phyloP scores from a whole-genome alignment of 2,113 vertebrate species.

The Alligator sinensis region DNA sequence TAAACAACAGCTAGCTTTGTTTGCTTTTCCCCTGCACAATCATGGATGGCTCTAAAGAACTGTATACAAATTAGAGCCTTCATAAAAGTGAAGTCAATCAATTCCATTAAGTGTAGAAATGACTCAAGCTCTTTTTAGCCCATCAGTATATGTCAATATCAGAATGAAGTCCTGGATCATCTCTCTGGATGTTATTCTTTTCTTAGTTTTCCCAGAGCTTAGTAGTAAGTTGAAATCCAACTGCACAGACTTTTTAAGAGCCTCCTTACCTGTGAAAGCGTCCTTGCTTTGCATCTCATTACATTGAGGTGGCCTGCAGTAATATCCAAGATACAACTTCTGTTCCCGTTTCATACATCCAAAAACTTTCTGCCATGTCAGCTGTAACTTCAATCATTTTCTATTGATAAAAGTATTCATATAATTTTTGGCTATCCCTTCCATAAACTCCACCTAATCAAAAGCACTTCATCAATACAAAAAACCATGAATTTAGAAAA shows the following conservation, averaged over 20 bases:
- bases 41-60: not conserved
- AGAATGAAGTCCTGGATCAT: not conserved
- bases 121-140: not conserved
- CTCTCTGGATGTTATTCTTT: not conserved
- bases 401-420: not conserved
- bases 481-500: not conserved
- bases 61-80: not conserved
- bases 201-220: not conserved
- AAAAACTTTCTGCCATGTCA: not conserved
- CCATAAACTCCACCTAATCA: not conserved
- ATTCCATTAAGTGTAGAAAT: not conserved
- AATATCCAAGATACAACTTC: not conserved
- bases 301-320: not conserved
- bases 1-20: not conserved
- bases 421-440: not conserved
- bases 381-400: not conserved
- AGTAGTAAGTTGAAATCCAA: not conserved
- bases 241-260: not conserved
- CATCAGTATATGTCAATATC: not conserved
- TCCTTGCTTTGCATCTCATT: not conserved
- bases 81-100: not conserved
- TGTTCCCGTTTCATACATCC: not conserved
- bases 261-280: not conserved
- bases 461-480: not conserved
- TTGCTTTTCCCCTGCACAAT: not conserved